A percentile compares a stretch with the other conserved stretches of the same genome.
Evolutionary conservation across 37 sponge, comb jelly and placozoan species (phyloP).

Genomic region (Chondrosia reniformis): DNA sequence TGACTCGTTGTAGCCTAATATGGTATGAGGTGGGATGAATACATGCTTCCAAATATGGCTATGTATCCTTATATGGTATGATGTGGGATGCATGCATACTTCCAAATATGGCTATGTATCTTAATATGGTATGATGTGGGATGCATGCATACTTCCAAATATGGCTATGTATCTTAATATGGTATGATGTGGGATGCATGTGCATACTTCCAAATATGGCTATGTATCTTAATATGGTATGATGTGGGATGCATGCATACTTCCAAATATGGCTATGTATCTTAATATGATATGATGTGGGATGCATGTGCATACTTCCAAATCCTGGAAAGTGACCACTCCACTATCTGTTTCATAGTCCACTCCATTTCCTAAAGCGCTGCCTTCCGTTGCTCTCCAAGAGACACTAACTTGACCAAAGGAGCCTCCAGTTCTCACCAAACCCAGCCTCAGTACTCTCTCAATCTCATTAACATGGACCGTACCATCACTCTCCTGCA

Average conservation of each 20-base stretch:
- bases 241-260: too few species aligned
- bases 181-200: background rate
- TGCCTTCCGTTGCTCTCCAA: conserved; percentile 21
- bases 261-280: too few species aligned
- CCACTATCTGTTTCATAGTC: conserved; percentile 43
- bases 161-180: background rate
- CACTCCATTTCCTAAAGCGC: conserved; percentile 29
- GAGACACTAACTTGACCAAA: conserved; percentile 62
- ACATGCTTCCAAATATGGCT: too few species aligned
- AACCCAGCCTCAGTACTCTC: conserved; percentile 14
- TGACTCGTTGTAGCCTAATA: background rate
- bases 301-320: background rate
- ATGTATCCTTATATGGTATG: background rate
- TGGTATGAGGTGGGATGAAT: background rate
- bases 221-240: background rate
- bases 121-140: background rate
- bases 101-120: too few species aligned
- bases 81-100: too few species aligned
- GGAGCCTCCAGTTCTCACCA: conserved; percentile 47
- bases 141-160: too few species aligned
- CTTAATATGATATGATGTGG: too few species aligned
- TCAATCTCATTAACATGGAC: conserved; percentile 48
- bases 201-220: too few species aligned
- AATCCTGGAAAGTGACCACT: conserved; percentile 20
- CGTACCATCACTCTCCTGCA: conserved; percentile 27